These are phyloP conservation scores for Aphelinus certus DNA, from an alignment of 1,140 invertebrate species.

Conservation along the genomic window DNA sequence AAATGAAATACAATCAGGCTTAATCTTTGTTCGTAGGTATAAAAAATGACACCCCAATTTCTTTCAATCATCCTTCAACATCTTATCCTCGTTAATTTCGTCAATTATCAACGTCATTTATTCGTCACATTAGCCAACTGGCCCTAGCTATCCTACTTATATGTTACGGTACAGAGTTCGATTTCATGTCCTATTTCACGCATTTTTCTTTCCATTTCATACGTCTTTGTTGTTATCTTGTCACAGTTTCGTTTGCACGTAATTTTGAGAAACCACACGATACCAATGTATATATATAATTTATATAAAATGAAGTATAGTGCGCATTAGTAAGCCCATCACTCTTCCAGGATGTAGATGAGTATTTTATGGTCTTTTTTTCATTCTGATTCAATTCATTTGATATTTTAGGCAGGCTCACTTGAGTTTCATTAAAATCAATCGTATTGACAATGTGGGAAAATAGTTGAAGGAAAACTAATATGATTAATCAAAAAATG, in stretches of 20 bases:
- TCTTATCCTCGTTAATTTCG: conserved; percentile 49
- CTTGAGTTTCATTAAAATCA: no score
- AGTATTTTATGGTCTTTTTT: no score
- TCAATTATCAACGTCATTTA: conserved; percentile 49
- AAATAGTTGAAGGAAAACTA: no score
- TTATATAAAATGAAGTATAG: conserved; percentile 3
- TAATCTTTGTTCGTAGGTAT: conserved; percentile 48
- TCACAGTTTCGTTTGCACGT: neutral
- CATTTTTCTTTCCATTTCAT: conserved; percentile 7
- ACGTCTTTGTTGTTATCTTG: neutral
- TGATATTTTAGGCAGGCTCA: no score
- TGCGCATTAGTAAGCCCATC: neutral
- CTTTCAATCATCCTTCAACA: conserved; percentile 32
- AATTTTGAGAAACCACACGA: no score
- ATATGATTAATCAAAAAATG: no score
- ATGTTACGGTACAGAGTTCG: conserved; percentile 52
- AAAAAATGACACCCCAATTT: conserved; percentile 46
- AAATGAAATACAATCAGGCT: conserved; percentile 49
- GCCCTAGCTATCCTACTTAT: conserved; percentile 61
- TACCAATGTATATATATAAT: no score
- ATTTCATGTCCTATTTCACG: conserved; percentile 23
- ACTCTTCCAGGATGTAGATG: no score
- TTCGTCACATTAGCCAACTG: conserved; percentile 49
- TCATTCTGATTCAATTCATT: no score
- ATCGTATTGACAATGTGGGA: no score